Evolutionary conservation across 2,888 invertebrate species (phyloP), one percentile per base, ranked within the genome.

Genomic region (Geotrupes spiniger): DNA sequence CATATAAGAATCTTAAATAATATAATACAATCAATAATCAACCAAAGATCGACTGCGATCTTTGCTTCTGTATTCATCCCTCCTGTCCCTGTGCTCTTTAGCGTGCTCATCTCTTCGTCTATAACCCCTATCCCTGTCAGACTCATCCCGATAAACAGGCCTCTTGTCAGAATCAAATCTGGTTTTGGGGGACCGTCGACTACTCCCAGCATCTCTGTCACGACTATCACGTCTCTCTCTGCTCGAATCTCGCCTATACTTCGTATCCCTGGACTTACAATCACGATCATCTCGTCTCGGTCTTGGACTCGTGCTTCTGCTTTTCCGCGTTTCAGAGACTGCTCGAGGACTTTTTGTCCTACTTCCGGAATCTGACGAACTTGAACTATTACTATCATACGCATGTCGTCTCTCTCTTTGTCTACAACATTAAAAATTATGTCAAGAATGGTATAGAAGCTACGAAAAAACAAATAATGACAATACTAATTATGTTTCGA

Each of bases 321-420:
- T 63, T 39, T 59, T 52, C 49, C 63, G 62, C 41, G 36, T 53
- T 46, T 10, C 56, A 25, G 26, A 55, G 52, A 54, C 41, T 52
- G 70, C 48, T 64, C 66, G n/a, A 62, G 66, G 60, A 68, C 70
- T 54, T 33, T 56, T 60, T 37, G 43, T n/a, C 25, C 70, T 68
- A 31, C 64, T 61, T 28, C 68, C 71, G 11, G 74, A 74, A 57
- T 73, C 75, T 6, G 77, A 74, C 3, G 74, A 72, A 49, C 69
- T 69, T 9, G 77, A 77, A 29, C 66, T 69, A 9, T 74, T 74
- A 49, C 78, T 77, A 40, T 78, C 77, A 42, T 79, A 76, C 53
- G 73, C 73, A 51, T 92, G 92, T 28, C 92, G 81, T 71, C 88
- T 81, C 71, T 92, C 92, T 54, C 92, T 81, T 74, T 92, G 92